Evolutionary conservation across 1,140 invertebrate species (phyloP), one percentile per base, ranked within the genome.

Genomic region (Dinothrombium tinctorium): DNA sequence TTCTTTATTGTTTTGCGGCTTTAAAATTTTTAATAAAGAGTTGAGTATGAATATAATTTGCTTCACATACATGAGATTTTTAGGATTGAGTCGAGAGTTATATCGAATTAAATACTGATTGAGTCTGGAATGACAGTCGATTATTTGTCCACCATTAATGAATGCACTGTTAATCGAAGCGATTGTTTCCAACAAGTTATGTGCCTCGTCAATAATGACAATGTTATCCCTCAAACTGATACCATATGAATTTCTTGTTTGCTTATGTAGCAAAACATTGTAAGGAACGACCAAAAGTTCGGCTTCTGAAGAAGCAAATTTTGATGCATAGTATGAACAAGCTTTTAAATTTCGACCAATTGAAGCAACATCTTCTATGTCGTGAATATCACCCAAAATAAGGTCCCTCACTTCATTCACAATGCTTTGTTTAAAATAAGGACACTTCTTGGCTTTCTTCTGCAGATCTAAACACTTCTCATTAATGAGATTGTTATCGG

Each of bases 141-240:
- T 46, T 11, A 66, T 41, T 58, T 81, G 73, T 49, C 60, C 59
- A 1, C 66, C 68, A 19, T 59, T 69, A 23, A 90, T 57, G 40
- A 74, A 69, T 2, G 69, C 65, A 51, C 77, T 79, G 54, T 96
- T 69, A 49, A 92, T 78, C 52, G 74, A 72, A 43, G 75, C 72
- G 44, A 96, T 74, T 0, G 84, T 77, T 44, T 94, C 82, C 15
- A 92, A 60, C 5, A 98, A 64, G 63, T 96, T 96, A 51, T 98
- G 92, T 6, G 90, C 92, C 62, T 98, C 92, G 58, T 98, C 92
- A 35, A 98, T 72, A 45, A 98, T 78, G 1, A 98, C 60, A 32
- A 96, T 62, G 56, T 79, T 82, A 44, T 76, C 71, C 52, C 76
- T 69, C 4, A 95, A 54, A 47, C 74, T 68, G 6, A 98, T 72